These are phyloP conservation scores for Premnoplex brunnescens DNA, from an alignment of 2,797 vertebrate genomes.

Conservation along the genomic window DNA sequence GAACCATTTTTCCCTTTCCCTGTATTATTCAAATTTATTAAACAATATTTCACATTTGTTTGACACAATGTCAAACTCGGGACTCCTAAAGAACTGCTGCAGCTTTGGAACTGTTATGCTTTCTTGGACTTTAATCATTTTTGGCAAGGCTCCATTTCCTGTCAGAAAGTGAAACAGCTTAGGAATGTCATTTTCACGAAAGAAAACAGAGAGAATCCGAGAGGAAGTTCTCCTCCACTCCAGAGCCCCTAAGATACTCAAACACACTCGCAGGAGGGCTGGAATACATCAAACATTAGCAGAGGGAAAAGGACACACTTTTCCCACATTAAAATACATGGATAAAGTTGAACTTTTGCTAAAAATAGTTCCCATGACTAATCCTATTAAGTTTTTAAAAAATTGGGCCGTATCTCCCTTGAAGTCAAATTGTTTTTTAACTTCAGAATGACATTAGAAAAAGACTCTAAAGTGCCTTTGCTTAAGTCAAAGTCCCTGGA, in stretches of 20 bases:
- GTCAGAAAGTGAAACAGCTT: constrained; percentile 98
- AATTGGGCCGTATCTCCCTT: constrained; percentile 77
- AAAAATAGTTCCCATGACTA: constrained; percentile 95
- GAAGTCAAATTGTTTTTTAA: constrained; percentile 78
- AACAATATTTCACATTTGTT: constrained; percentile 92
- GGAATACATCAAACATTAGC: constrained; percentile 89
- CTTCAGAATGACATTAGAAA: constrained; percentile 67
- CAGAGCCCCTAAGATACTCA: constrained; percentile 88
- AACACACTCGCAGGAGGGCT: constrained; percentile 85
- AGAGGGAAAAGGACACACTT: constrained; percentile 93
- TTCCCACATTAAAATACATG: constrained; percentile 99
- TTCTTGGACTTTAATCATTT: constrained; percentile 96
- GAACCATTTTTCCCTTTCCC: constrained; percentile 79
- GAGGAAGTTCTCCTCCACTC: constrained; percentile 97
- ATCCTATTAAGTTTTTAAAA: constrained; percentile 83
- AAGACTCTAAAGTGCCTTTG: constrained; percentile 61
- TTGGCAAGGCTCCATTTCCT: constrained; percentile 95
- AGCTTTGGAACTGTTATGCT: constrained; percentile 88
- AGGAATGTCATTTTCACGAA: constrained; percentile 99
- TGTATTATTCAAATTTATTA: constrained; percentile 92
- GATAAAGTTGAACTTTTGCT: constrained; percentile 95
- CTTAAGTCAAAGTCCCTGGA: constrained; percentile 42
- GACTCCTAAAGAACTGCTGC: constrained; percentile 85
- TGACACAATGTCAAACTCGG: constrained; percentile 89
- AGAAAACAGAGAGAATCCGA: constrained; percentile 99